These are phyloP conservation scores for Fulica atra DNA, from an alignment of 2,113 vertebrate genomes.

Conservation along the genomic window DNA sequence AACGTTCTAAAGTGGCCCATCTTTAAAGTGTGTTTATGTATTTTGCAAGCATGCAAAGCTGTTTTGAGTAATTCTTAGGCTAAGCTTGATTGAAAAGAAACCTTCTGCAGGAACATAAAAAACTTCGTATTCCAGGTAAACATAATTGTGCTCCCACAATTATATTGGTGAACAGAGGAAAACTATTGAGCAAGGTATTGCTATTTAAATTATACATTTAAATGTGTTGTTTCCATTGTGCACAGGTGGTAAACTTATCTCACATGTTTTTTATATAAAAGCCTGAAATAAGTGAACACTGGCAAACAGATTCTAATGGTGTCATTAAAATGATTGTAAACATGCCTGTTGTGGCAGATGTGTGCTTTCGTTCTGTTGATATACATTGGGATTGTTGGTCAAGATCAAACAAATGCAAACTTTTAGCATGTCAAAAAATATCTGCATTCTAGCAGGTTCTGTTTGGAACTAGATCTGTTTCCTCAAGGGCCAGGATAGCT, in stretches of 20 bases:
- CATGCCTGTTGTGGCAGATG: conserved; percentile 73
- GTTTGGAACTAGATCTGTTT: conserved; percentile 70
- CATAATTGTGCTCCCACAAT: not conserved
- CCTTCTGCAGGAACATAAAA: not conserved
- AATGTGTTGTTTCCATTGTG: conserved; percentile 31
- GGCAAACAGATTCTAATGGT: conserved; percentile 69
- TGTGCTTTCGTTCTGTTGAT: conserved; percentile 68
- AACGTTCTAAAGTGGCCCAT: not conserved
- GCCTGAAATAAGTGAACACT: conserved; percentile 49
- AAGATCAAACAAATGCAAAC: conserved; percentile 74
- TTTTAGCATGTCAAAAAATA: conserved; percentile 67
- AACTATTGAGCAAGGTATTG: conserved; percentile 14
- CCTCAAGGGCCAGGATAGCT: conserved; percentile 66
- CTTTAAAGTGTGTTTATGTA: not conserved
- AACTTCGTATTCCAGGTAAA: not conserved
- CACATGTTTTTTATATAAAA: conserved; percentile 61
- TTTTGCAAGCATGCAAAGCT: not conserved
- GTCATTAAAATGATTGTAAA: conserved; percentile 79
- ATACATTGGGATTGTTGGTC: conserved; percentile 62
- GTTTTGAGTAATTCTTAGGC: not conserved
- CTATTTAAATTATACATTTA: conserved; percentile 56
- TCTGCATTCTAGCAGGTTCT: conserved; percentile 67
- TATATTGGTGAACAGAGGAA: conserved; percentile 22
- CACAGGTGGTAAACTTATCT: conserved; percentile 75
- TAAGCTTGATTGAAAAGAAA: not conserved